Conservation (phyloP, 2,797 vertebrate species). For the Peromyscus aztecus region DNA sequence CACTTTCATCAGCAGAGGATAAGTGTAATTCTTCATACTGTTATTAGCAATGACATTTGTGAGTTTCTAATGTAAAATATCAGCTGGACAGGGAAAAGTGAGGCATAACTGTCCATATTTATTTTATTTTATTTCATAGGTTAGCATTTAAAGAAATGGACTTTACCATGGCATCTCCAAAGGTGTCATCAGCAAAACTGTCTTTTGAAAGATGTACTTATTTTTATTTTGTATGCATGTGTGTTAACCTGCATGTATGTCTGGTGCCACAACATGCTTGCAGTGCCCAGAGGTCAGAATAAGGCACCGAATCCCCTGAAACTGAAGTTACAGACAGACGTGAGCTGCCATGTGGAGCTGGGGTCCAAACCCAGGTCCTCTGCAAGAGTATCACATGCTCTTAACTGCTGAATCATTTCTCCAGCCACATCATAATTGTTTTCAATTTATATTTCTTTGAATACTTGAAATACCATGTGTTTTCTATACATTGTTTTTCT, state of each 20-base stretch:
- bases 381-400: neutral
- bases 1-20: constrained; percentile 7
- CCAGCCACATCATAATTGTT: neutral
- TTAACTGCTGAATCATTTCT: neutral
- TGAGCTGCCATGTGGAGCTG: neutral
- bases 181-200: neutral
- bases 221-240: neutral
- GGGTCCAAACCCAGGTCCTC: neutral
- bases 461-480: neutral
- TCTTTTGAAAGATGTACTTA: neutral
- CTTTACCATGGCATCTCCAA: neutral
- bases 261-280: neutral
- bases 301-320: neutral
- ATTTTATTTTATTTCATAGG: neutral
- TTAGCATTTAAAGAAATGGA: neutral
- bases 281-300: neutral
- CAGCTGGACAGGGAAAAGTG: neutral
- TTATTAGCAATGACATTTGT: neutral
- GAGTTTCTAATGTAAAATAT: constrained; percentile 13
- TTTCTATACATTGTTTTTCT: constrained; percentile 23
- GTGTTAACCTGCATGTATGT: neutral
- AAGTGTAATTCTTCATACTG: neutral
- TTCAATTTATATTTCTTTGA: constrained; percentile 32
- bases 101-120: neutral
- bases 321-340: neutral